Evolutionary conservation across 2,888 invertebrate genomes (phyloP).

Genomic region (Eumacrocentrus americanus): DNA sequence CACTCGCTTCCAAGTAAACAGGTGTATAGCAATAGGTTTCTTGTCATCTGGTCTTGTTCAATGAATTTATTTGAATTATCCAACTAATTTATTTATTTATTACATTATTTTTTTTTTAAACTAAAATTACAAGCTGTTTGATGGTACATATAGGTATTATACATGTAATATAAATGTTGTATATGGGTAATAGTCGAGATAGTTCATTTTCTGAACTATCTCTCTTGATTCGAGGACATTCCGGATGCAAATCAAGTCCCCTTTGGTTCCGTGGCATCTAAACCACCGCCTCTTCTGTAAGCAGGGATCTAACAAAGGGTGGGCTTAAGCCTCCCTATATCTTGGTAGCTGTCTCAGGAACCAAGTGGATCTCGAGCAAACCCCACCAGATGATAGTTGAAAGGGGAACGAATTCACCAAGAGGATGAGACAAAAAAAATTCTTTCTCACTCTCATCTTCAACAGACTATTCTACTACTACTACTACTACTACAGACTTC

Average conservation of each 20-base stretch:
- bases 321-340: background rate
- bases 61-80: background rate
- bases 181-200: too few relatives aligned
- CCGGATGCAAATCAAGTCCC: conserved; percentile 32
- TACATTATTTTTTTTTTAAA: background rate
- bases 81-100: too few relatives aligned
- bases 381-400: background rate
- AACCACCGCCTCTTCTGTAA: background rate
- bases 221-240: conserved; percentile 13
- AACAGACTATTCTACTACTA: too few relatives aligned
- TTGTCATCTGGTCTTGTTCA: background rate
- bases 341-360: background rate
- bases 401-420: background rate
- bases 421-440: background rate
- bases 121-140: background rate
- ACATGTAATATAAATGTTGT: too few relatives aligned
- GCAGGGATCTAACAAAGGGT: background rate
- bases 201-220: conserved; percentile 30
- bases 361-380: background rate
- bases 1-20: background rate
- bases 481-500: too few relatives aligned
- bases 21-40: background rate
- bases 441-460: background rate
- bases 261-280: conserved; percentile 9
- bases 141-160: too few relatives aligned